Percentiles rank a stretch among this genome's conserved stretches.
These are phyloP conservation scores for Mus spicilegus DNA, from an alignment of 2,113 vertebrate species.

Conservation along the genomic window DNA sequence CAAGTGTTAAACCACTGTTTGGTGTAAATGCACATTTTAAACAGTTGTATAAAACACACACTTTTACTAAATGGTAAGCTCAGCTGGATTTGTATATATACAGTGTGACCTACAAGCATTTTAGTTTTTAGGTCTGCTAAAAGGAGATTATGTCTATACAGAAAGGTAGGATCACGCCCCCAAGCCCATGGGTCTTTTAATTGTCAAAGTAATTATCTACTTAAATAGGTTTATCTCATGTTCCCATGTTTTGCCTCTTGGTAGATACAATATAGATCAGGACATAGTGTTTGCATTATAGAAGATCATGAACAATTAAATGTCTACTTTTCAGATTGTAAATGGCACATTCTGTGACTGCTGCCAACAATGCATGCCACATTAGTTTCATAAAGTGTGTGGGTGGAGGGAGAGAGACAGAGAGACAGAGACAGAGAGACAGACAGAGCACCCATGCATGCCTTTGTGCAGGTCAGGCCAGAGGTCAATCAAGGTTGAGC, in stretches of 20 bases:
- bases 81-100: not conserved
- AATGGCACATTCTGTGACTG: not conserved
- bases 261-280: not conserved
- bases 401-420: no score
- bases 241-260: not conserved
- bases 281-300: not conserved
- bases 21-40: not conserved
- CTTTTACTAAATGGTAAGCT: not conserved
- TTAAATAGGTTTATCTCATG: not conserved
- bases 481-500: not conserved
- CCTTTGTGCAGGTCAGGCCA: not conserved
- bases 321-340: conserved; percentile 8
- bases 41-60: not conserved
- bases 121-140: conserved; percentile 14
- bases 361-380: not conserved
- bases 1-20: not conserved
- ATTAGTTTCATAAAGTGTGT: not conserved
- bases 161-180: not conserved
- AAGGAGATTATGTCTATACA: not conserved
- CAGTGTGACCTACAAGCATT: not conserved
- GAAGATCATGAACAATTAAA: not conserved
- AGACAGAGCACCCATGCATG: not conserved
- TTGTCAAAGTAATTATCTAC: not conserved
- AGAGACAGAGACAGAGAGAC: no score
- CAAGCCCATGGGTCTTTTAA: not conserved